These are phyloP conservation scores for Odontothrips loti DNA, from an alignment of 2,888 invertebrate genomes.

Conservation along the genomic window DNA sequence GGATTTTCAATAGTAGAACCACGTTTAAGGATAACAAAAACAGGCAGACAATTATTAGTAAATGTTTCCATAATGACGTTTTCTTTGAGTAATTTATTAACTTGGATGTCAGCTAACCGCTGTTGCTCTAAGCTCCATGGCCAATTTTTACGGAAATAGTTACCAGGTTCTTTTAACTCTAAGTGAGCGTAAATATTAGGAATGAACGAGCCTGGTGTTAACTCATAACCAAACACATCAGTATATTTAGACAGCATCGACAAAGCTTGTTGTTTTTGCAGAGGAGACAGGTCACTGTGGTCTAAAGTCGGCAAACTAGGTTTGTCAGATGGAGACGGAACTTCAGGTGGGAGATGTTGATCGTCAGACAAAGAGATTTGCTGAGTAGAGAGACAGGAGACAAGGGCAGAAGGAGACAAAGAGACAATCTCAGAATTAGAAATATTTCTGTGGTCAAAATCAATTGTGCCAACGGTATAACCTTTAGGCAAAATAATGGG, in stretches of 20 bases:
- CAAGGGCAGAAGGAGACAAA: not conserved
- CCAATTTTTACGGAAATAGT: not conserved
- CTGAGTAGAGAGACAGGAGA: no score
- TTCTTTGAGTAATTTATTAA: not conserved
- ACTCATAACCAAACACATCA: not conserved
- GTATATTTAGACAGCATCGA: not conserved
- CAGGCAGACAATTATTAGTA: not conserved
- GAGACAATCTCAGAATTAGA: not conserved
- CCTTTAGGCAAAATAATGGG: not conserved
- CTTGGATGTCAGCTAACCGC: not conserved
- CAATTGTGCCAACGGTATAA: not conserved
- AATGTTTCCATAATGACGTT: not conserved
- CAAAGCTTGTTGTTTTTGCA: not conserved
- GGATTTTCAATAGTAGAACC: no score
- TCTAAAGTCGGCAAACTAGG: not conserved
- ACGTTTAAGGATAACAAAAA: no score
- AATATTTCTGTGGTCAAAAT: not conserved
- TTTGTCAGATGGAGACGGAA: not conserved
- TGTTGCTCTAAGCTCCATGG: conserved; percentile 1
- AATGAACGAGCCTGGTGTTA: not conserved
- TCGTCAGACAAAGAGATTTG: no score
- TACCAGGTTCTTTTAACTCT: conserved; percentile 1
- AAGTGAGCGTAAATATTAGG: not conserved
- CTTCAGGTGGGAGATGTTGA: no score
- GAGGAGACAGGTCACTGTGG: not conserved